A percentile compares a stretch with the other conserved stretches of the same genome.
These are phyloP conservation scores for Narcine bancroftii DNA, from an alignment of 2,113 vertebrate genomes.

Conservation along the genomic window DNA sequence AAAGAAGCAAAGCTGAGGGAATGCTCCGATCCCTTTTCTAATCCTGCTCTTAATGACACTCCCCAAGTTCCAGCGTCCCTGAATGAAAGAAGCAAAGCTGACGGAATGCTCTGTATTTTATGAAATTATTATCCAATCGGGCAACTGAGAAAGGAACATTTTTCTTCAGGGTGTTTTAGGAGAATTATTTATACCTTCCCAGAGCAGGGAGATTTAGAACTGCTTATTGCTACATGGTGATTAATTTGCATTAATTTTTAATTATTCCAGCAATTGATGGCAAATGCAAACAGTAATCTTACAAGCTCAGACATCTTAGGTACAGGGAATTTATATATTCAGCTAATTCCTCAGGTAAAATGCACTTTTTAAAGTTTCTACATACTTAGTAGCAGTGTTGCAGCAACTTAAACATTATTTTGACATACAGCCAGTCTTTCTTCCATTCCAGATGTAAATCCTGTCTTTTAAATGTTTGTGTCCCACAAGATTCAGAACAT, in stretches of 20 bases:
- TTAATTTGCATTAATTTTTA: constrained; percentile 20
- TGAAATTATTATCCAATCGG: not conserved
- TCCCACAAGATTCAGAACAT: not conserved
- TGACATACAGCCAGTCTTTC: not conserved
- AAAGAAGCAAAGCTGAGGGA: too few species aligned
- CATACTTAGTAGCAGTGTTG: not conserved
- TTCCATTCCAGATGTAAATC: not conserved
- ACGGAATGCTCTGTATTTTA: not conserved
- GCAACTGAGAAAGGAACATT: not conserved
- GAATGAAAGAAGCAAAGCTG: too few species aligned
- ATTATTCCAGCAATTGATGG: constrained; percentile 20
- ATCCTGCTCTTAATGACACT: too few species aligned
- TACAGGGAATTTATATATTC: not conserved
- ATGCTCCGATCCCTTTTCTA: too few species aligned
- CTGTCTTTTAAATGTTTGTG: not conserved
- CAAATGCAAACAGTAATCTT: not conserved
- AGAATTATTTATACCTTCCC: not conserved
- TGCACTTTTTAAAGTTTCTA: not conserved
- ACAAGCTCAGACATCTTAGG: not conserved
- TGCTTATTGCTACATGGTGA: not conserved
- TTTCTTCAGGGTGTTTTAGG: not conserved
- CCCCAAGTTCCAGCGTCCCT: too few species aligned
- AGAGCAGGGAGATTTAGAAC: not conserved
- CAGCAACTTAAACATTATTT: not conserved
- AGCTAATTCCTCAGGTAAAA: not conserved